These are phyloP conservation scores for Trichopoda pennipes DNA, from an alignment of 2,888 invertebrate species.

Conservation along the genomic window DNA sequence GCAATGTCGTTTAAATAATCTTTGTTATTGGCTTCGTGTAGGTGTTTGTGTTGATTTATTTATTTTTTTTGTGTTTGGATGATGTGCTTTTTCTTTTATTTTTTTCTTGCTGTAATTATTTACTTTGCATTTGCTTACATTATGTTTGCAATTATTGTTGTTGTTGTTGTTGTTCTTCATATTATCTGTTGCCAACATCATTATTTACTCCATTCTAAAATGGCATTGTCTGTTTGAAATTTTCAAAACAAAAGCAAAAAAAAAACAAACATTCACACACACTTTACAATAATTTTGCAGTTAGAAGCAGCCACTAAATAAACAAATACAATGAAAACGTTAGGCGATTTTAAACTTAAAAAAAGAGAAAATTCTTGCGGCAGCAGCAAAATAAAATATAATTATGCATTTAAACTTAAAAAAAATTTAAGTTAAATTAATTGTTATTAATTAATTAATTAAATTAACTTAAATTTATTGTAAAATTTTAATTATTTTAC, in stretches of 20 bases:
- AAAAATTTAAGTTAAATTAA: not conserved
- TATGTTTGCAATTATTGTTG: conserved; percentile 21
- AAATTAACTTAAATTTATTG: too few relatives aligned
- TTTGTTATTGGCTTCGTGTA: conserved; percentile 28
- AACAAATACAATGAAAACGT: not conserved
- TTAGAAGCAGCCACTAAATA: not conserved
- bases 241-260: conserved; percentile 4
- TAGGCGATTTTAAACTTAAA: not conserved
- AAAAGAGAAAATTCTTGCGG: not conserved
- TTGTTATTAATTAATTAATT: too few relatives aligned
- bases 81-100: conserved; percentile 17
- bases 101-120: too few relatives aligned
- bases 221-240: conserved; percentile 31
- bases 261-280: conserved; percentile 3
- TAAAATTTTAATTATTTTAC: too few relatives aligned
- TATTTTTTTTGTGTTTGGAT: conserved; percentile 30
- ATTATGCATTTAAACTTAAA: too few relatives aligned
- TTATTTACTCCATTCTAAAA: conserved; percentile 43
- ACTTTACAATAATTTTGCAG: not conserved
- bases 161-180: too few relatives aligned
- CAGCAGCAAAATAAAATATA: not conserved
- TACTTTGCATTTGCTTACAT: conserved; percentile 11
- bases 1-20: conserved; percentile 51
- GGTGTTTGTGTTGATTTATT: conserved; percentile 26
- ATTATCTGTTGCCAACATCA: conserved; percentile 47